Percentiles rank a stretch among this genome's conserved stretches.
phyloP scores from a whole-genome alignment of 2,113 vertebrate genomes.

The Lonchura striata region DNA sequence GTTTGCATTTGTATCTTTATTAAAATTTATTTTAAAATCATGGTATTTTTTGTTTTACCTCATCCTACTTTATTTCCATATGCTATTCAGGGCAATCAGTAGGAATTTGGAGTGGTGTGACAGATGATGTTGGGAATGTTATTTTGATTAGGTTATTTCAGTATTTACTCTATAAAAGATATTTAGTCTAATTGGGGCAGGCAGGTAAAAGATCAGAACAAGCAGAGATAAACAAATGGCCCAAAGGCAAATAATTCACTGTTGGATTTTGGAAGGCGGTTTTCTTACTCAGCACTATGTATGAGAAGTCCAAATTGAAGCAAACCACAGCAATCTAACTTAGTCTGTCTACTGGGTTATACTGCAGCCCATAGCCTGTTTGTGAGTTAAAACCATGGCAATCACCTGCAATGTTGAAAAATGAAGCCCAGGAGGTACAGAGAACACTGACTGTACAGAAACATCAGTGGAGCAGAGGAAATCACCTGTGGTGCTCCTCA shows the following conservation, averaged over 20 bases:
- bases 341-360: accelerated
- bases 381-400: not conserved
- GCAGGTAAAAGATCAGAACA: not conserved
- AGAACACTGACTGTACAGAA: not conserved
- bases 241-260: not conserved
- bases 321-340: not conserved
- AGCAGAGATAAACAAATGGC: not conserved
- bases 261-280: not conserved
- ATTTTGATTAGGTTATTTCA: not conserved
- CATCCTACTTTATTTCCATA: not conserved
- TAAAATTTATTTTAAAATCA: not conserved
- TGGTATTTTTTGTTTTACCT: not conserved
- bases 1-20: not conserved
- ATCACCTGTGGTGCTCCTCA: not conserved
- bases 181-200: not conserved
- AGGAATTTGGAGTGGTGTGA: not conserved
- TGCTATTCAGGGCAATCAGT: not conserved
- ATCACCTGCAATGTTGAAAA: not conserved
- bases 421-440: not conserved
- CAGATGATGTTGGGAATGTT: not conserved
- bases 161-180: conserved; percentile 1
- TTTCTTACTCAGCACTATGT: not conserved
- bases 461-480: not conserved
- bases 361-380: not conserved
- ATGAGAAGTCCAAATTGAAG: not conserved